Evolutionary conservation across 23 tunicate species (phyloP), one percentile per base, ranked within the genome.

Genomic region (Trididemnum nubilum): DNA sequence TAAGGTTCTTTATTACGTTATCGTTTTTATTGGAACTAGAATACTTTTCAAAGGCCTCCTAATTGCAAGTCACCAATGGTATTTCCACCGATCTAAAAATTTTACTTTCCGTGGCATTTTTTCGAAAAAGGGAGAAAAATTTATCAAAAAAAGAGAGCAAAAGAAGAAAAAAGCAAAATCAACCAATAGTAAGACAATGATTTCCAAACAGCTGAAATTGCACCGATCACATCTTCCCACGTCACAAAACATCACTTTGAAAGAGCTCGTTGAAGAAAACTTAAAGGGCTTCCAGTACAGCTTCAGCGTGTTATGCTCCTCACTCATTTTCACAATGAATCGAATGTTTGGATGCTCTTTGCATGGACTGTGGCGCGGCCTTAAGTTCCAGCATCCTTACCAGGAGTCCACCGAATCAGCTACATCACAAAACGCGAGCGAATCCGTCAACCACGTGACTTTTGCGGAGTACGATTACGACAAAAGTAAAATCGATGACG

Each of bases 1-100:
- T 31, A 34, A 60, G 24, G 5, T 61, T 12, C 4, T 61, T 61
- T 22, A 24, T n/a, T n/a, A 3, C 26, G 28, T 61, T 61, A 21
- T 22, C 5, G 26, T 61, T 61, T 79, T 85, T 70, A 15, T 85
- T 36, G 2, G 50, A 0, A 52, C 66, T 28, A 65, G 90, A 5
- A 26, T 85, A 12, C 24, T 85, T n/a, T 5, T 85, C 58, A 78
- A 78, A 57, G 90, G 77, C 9, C 54, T 78, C 24, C n/a, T 85
- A 7, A 38, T 78, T 69, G 72, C 90, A 2, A 69, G 72, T 35
- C 77, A 77, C 70, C 90, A 71, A 40, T 49, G 75, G 61, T 54
- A 51, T 23, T 35, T 26, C 23, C 74, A n/a, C 7, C 12, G 15
- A 32, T 3, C 33, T 38, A 38, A 73, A 39, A 28, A 7, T 12